phyloP scores from a whole-genome alignment of 2,797 vertebrate genomes.

The Tragopan temminckii region DNA sequence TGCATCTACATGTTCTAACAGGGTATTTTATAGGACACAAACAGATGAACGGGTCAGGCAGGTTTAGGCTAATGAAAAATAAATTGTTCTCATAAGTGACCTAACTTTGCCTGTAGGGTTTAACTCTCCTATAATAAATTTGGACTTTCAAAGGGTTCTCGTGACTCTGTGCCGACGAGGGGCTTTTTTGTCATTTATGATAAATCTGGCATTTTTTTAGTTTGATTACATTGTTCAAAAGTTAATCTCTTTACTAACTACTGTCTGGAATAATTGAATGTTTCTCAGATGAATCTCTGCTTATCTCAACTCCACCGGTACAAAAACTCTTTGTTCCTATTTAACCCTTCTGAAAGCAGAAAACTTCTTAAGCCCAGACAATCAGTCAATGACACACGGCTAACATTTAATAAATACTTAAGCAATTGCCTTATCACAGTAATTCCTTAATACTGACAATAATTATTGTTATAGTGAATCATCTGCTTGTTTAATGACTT shows the following conservation, averaged over 20 bases:
- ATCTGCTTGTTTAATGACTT: not conserved
- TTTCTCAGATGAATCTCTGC: slow-evolving; percentile 43
- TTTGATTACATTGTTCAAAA: slow-evolving; percentile 67
- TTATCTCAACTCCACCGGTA: slow-evolving; percentile 17
- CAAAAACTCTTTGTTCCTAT: slow-evolving; percentile 12
- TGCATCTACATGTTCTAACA: slow-evolving; percentile 51
- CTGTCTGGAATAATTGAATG: slow-evolving; percentile 58
- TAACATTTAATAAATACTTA: slow-evolving; percentile 12
- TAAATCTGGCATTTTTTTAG: not conserved
- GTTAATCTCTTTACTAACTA: slow-evolving; percentile 63
- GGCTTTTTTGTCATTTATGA: not conserved
- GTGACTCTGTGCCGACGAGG: slow-evolving; percentile 4
- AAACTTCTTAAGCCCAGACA: not conserved
- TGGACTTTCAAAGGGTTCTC: not conserved
- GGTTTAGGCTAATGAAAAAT: slow-evolving; percentile 72
- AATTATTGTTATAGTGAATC: not conserved
- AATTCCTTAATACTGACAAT: not conserved
- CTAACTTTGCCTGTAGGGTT: slow-evolving; percentile 64
- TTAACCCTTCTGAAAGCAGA: not conserved
- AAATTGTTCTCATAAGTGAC: slow-evolving; percentile 67
- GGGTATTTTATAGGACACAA: slow-evolving; percentile 47
- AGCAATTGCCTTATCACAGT: not conserved
- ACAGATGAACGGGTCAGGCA: slow-evolving; percentile 70
- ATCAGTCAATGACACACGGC: not conserved
- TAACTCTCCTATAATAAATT: slow-evolving; percentile 60